Percentiles rank a stretch among this genome's conserved stretches.
phyloP scores from a whole-genome alignment of 1,140 invertebrate species.

The Ceratina japonica region DNA sequence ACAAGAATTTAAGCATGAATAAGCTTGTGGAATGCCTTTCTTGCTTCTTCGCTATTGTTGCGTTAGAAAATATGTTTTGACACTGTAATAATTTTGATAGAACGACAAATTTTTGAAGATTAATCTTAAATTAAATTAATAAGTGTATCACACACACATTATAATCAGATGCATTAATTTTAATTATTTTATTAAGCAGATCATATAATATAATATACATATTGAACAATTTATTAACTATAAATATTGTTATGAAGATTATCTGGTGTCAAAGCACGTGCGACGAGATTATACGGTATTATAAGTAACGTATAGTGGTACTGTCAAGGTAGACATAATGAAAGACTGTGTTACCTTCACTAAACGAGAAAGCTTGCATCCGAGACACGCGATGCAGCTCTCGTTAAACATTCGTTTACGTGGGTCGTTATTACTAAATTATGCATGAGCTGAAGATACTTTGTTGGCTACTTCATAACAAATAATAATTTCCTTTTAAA shows the following conservation, averaged over 20 bases:
- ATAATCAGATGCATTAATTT: no score
- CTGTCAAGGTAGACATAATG: background rate
- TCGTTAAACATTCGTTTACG: conserved; percentile 31
- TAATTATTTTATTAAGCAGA: no score
- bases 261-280: no score
- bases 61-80: background rate
- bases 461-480: conserved; percentile 7
- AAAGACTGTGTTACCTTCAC: conserved; percentile 7
- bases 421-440: conserved; percentile 56
- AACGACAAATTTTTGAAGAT: no score
- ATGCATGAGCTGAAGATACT: conserved; percentile 37
- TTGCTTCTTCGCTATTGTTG: background rate
- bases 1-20: background rate
- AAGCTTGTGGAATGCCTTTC: background rate
- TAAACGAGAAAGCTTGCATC: conserved; percentile 34
- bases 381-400: conserved; percentile 29
- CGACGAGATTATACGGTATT: background rate
- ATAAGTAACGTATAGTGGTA: background rate
- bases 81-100: background rate
- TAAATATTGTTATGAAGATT: no score
- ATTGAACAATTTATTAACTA: no score
- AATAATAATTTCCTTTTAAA: background rate
- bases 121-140: no score
- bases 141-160: no score
- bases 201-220: no score